Evolutionary conservation across 2,888 invertebrate genomes (phyloP), one percentile per base, ranked within the genome.

Genomic region (Plagiodera versicolora): DNA sequence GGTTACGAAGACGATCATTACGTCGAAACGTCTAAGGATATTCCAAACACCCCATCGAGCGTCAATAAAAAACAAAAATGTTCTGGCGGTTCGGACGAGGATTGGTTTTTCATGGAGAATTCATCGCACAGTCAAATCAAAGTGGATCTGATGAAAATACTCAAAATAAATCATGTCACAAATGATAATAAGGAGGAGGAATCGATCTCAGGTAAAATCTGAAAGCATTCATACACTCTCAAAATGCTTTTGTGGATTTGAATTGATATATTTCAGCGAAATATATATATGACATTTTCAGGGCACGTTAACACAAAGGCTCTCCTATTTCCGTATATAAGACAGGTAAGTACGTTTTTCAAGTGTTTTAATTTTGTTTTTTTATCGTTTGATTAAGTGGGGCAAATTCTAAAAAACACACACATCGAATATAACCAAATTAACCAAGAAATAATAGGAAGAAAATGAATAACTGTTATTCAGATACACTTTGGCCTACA

Each of bases 1-100:
- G 92, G 92, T 9, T 92, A 91, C 74, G 89, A 91, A 81, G 57
- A 73, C 28, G 74, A 74, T 11, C 51, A 51, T 1, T 53, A 49
- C 17, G 65, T 56, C 53, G 75, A 75, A 16, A 63, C 67, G 30
- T 64, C 69, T 2, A 67, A 68, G 9, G 77, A 78, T 30, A 65
- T 64, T 74, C 82, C 77, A 70, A 79, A 70, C 61, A 80, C 73
- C 77, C 85, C 75, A 78, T 81, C 70, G 14, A 54, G 56, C 28
- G 84, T 85, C 56, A 84, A 88, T 0, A 95, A 95, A 76, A 91
- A 92, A 70, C 89, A 90, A 71, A 86, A 89, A 72, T 90, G 89
- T n/a, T 89, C 90, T 67, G 86, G 87, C 50, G 94, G 92, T 0
- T 86, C 88, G 0, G 85, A 87, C 64, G 89, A 91, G 66, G 95